phyloP scores from a whole-genome alignment of 2,888 invertebrate genomes.

The Malacosoma neustria region DNA sequence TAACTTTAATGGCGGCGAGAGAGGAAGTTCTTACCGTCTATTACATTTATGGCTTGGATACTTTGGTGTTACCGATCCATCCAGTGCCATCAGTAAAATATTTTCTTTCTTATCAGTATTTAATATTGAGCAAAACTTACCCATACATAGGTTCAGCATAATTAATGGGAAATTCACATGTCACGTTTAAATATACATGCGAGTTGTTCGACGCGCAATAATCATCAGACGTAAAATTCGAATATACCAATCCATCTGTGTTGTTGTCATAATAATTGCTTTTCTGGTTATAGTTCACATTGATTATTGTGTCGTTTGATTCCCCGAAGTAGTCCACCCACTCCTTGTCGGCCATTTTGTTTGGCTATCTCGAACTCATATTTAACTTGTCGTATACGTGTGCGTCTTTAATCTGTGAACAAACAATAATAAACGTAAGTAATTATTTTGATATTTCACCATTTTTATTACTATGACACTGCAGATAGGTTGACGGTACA shows the following conservation, averaged over 20 bases:
- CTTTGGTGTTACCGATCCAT: too few species aligned
- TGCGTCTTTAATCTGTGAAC: constrained; percentile 15
- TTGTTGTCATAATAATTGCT: constrained; percentile 36
- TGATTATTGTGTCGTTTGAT: constrained; percentile 25
- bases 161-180: constrained; percentile 77
- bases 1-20: too few species aligned
- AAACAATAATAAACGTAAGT: constrained; percentile 7
- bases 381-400: constrained; percentile 2
- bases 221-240: constrained; percentile 53
- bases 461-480: too few species aligned
- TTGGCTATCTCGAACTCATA: not conserved
- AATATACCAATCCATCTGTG: constrained; percentile 28
- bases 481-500: too few species aligned
- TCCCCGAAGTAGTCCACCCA: constrained; percentile 43
- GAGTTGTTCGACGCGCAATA: constrained; percentile 56
- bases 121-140: constrained; percentile 26
- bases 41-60: too few species aligned
- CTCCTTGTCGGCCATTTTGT: constrained; percentile 49
- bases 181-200: constrained; percentile 76
- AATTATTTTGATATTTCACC: too few species aligned
- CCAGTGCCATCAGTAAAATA: too few species aligned
- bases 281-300: constrained; percentile 17
- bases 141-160: constrained; percentile 84
- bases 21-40: too few species aligned
- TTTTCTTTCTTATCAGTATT: too few species aligned